A percentile compares a stretch with the other conserved stretches of the same genome.
Conservation (phyloP, 1,140 invertebrate species). For the Caenorhabditis inopinata region DNA sequence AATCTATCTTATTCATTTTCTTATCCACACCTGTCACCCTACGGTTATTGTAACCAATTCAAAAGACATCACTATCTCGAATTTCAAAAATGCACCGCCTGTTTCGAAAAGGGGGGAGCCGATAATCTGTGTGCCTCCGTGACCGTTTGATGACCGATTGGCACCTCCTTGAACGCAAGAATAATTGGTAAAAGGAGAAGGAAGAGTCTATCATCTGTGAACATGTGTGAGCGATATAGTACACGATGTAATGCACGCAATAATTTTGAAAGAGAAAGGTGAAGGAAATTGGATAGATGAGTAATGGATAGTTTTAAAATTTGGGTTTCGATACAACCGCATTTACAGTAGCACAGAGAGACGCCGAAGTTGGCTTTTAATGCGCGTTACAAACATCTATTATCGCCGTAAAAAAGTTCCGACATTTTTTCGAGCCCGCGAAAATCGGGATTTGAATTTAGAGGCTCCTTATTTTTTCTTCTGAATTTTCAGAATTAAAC, state of each 20-base stretch:
- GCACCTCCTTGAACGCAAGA: background rate
- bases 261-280: background rate
- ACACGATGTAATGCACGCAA: too few species aligned
- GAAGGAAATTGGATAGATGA: background rate
- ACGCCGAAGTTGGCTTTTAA: too few species aligned
- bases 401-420: too few species aligned
- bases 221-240: constrained; percentile 6
- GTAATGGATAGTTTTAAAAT: too few species aligned
- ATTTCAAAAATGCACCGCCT: background rate
- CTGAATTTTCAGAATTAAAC: too few species aligned
- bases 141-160: constrained; percentile 10
- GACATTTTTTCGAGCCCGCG: too few species aligned
- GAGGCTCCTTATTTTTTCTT: too few species aligned
- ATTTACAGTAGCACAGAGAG: too few species aligned
- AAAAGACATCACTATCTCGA: background rate
- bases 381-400: too few species aligned
- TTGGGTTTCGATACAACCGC: too few species aligned
- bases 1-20: too few species aligned
- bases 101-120: background rate
- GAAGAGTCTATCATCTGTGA: background rate
- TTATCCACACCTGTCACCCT: background rate
- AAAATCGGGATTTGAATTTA: too few species aligned
- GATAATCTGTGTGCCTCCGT: background rate
- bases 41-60: background rate
- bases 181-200: background rate